phyloP scores from a whole-genome alignment of 2,113 vertebrate genomes.

The Macquaria ambigua region DNA sequence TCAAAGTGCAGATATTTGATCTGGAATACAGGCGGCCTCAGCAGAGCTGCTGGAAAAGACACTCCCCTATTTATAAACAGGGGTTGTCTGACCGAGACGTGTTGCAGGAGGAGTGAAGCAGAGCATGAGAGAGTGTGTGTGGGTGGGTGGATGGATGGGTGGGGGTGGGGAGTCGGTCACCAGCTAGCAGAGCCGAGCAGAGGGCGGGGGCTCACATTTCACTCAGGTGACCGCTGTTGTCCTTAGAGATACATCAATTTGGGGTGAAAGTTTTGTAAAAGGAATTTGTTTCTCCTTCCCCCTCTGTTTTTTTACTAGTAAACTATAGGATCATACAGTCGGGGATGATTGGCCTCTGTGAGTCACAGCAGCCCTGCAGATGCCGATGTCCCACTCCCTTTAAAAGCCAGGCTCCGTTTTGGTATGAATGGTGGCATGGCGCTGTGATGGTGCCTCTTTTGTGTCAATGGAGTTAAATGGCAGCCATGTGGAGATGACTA shows the following conservation, averaged over 20 bases:
- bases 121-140: conserved; percentile 37
- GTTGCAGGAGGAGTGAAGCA: conserved; percentile 65
- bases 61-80: conserved; percentile 84
- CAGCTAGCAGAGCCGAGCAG: conserved; percentile 52
- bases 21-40: conserved; percentile 71
- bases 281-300: background rate
- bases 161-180: conserved; percentile 66
- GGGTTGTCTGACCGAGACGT: conserved; percentile 63
- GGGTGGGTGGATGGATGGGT: conserved; percentile 9
- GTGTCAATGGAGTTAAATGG: conserved; percentile 79
- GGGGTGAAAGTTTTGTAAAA: conserved; percentile 29
- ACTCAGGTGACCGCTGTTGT: conserved; percentile 76
- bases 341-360: conserved; percentile 21
- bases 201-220: conserved; percentile 76
- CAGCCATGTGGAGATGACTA: conserved; percentile 77
- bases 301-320: conserved; percentile 24
- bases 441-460: conserved; percentile 72
- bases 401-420: conserved; percentile 60
- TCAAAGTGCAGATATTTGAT: conserved; percentile 80
- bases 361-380: conserved; percentile 42
- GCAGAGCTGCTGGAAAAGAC: conserved; percentile 76
- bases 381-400: conserved; percentile 48
- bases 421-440: conserved; percentile 77
- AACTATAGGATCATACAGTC: conserved; percentile 2
- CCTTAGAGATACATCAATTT: conserved; percentile 64